phyloP scores from a whole-genome alignment of 2,113 vertebrate species.

The Pongo pygmaeus region DNA sequence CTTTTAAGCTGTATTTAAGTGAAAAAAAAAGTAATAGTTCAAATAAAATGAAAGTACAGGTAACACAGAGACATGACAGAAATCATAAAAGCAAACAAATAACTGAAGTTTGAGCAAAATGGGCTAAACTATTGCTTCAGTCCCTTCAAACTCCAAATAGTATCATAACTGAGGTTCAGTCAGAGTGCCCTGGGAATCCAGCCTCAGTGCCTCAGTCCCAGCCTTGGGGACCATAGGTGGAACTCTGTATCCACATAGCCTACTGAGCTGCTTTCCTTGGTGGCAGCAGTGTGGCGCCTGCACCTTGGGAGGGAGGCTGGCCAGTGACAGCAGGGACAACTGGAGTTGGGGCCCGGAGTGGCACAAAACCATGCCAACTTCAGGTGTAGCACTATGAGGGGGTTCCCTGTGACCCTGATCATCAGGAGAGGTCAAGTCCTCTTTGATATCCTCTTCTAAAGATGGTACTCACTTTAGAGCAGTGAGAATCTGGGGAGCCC shows the following conservation, averaged over 20 bases:
- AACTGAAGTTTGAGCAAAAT: not conserved
- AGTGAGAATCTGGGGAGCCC: not conserved
- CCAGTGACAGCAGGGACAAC: not conserved
- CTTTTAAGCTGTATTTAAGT: not conserved
- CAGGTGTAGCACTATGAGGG: not conserved
- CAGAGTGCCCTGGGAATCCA: not conserved
- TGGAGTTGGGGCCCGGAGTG: not conserved
- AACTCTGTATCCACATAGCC: not conserved
- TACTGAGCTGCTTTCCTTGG: not conserved
- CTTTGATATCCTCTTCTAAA: not conserved
- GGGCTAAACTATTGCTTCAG: not conserved
- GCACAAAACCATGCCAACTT: not conserved
- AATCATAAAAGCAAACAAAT: not conserved
- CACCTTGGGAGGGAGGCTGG: not conserved
- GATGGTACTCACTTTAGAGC: not conserved
- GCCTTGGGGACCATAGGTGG: not conserved
- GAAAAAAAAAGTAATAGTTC: not conserved
- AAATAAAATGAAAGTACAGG: not conserved
- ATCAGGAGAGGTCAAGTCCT: not conserved
- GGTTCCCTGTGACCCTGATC: not conserved
- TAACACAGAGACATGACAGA: not conserved
- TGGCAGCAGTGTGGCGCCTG: fast-evolving
- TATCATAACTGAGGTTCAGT: not conserved
- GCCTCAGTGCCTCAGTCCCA: not conserved
- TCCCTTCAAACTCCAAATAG: not conserved